Evolutionary conservation across 1,140 invertebrate species (phyloP).

Genomic region (Dreissena rostriformis): DNA sequence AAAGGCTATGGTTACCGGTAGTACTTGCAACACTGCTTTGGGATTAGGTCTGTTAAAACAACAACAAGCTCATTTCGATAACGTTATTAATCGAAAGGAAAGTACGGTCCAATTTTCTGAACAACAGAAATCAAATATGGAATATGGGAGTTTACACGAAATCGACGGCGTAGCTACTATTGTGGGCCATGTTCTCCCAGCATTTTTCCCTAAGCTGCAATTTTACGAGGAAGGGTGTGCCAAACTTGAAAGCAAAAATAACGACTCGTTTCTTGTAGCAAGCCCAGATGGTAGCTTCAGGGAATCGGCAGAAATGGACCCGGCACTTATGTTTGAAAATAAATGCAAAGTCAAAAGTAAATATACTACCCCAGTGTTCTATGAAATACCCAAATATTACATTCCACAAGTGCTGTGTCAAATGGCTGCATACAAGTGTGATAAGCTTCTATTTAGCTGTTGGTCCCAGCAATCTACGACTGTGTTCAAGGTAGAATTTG

Average conservation of each 20-base stretch:
- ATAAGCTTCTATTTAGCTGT: slow-evolving; percentile 3
- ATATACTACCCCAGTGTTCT: slow-evolving; percentile 8
- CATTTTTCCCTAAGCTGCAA: slow-evolving; percentile 8
- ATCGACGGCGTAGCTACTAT: slow-evolving; percentile 21
- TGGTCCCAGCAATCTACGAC: slow-evolving; percentile 16
- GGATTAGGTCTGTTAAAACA: slow-evolving; percentile 18
- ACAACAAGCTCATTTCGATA: slow-evolving; percentile 25
- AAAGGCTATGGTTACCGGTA: slow-evolving; percentile 20
- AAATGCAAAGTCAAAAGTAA: slow-evolving; percentile 1
- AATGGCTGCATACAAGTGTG: slow-evolving; percentile 7
- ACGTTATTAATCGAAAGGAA: slow-evolving; percentile 11
- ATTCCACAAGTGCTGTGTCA: slow-evolving; percentile 4
- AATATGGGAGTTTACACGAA: slow-evolving; percentile 1
- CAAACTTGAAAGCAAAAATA: background rate
- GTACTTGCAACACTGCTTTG: slow-evolving; percentile 31
- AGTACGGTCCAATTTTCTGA: background rate
- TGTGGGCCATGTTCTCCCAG: background rate
- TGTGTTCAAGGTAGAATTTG: slow-evolving; percentile 14
- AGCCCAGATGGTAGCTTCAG: slow-evolving; percentile 8
- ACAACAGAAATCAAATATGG: slow-evolving; percentile 17
- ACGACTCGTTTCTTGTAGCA: slow-evolving; percentile 11
- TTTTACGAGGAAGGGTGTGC: slow-evolving; percentile 16
- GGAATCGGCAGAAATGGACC: background rate
- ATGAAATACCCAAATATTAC: background rate
- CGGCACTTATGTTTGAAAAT: slow-evolving; percentile 15